These are phyloP conservation scores for Hipparchia sbordonii DNA, from an alignment of 2,888 invertebrate species.

Conservation along the genomic window DNA sequence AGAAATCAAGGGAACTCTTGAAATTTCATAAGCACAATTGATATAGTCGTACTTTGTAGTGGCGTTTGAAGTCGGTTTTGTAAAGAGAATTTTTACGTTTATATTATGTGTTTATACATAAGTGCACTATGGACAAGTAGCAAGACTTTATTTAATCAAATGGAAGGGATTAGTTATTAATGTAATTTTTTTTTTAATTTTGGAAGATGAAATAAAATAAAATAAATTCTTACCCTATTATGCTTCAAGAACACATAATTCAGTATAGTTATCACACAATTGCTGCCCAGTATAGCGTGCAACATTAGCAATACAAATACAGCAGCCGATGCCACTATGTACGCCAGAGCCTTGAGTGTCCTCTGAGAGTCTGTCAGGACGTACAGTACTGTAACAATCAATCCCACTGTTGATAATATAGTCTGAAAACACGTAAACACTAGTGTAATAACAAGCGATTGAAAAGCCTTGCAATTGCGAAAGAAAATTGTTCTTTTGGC, in stretches of 20 bases:
- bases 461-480: too few species aligned
- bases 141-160: slow-evolving; percentile 23
- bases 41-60: too few species aligned
- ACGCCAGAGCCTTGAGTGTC: slow-evolving; percentile 45
- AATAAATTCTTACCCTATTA: slow-evolving; percentile 55
- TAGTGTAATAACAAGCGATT: slow-evolving; percentile 17
- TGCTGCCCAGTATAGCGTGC: slow-evolving; percentile 50
- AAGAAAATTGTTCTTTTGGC: too few species aligned
- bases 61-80: too few species aligned
- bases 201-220: background rate
- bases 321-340: slow-evolving; percentile 45
- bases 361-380: slow-evolving; percentile 49
- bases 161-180: too few species aligned
- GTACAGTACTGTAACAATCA: slow-evolving; percentile 65
- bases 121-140: too few species aligned
- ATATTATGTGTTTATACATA: too few species aligned
- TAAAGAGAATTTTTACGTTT: too few species aligned
- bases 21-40: too few species aligned
- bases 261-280: slow-evolving; percentile 46
- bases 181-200: too few species aligned
- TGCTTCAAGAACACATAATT: slow-evolving; percentile 51
- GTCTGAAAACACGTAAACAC: slow-evolving; percentile 61
- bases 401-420: slow-evolving; percentile 63
- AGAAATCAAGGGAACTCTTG: too few species aligned
- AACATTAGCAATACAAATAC: slow-evolving; percentile 51